phyloP scores from a whole-genome alignment of 1,140 invertebrate species.

The Venturia canescens region DNA sequence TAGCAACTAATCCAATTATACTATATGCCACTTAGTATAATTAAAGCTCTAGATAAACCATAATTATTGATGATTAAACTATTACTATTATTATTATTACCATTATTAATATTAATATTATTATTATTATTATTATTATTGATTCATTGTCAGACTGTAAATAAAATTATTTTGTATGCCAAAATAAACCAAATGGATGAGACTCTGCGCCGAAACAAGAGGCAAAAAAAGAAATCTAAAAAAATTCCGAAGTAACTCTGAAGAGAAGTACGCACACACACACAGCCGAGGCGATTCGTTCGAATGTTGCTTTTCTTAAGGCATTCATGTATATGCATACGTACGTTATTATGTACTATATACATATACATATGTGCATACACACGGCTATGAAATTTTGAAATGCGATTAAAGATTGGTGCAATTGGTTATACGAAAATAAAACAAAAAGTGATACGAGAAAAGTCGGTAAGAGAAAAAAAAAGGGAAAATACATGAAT shows the following conservation, averaged over 20 bases:
- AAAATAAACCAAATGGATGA: slow-evolving; percentile 74
- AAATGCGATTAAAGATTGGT: neutral
- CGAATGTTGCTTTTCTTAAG: slow-evolving; percentile 24
- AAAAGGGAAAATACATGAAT: neutral
- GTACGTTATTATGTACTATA: neutral
- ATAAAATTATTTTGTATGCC: slow-evolving; percentile 77
- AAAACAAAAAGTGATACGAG: slow-evolving; percentile 4
- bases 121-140: slow-evolving; percentile 45
- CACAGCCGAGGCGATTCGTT: slow-evolving; percentile 28
- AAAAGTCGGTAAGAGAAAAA: neutral
- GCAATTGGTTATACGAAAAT: slow-evolving; percentile 35
- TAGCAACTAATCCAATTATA: slow-evolving; percentile 61
- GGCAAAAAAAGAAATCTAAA: neutral
- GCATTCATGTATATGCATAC: neutral
- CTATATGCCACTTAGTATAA: slow-evolving; percentile 63
- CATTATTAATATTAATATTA: slow-evolving; percentile 46
- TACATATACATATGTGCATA: neutral
- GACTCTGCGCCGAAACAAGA: slow-evolving; percentile 34
- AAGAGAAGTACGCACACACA: neutral
- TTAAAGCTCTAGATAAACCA: slow-evolving; percentile 53
- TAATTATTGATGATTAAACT: slow-evolving; percentile 20
- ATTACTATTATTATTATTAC: slow-evolving; percentile 34
- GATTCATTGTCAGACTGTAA: slow-evolving; percentile 68
- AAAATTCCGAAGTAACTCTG: slow-evolving; percentile 36
- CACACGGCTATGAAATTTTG: neutral